These are phyloP conservation scores for Halictus ligatus DNA, from an alignment of 2,888 invertebrate species.

Conservation along the genomic window DNA sequence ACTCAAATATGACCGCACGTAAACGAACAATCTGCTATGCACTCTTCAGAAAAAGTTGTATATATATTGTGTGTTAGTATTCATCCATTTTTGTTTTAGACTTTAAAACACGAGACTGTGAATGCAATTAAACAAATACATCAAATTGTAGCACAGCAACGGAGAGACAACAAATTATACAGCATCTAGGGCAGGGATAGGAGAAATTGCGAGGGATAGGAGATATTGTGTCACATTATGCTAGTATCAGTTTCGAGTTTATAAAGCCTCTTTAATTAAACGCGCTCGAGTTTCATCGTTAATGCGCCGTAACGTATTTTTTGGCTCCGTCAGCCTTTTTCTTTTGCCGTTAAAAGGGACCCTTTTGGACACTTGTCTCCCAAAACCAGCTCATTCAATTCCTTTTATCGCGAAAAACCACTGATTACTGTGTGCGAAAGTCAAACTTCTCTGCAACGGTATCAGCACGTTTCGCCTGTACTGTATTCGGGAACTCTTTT, in stretches of 20 bases:
- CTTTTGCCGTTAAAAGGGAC: not conserved
- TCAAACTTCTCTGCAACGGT: not conserved
- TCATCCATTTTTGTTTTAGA: too few relatives aligned
- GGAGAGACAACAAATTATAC: not conserved
- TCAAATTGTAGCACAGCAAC: too few relatives aligned
- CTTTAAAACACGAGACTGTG: too few relatives aligned
- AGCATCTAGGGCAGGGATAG: not conserved
- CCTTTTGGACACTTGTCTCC: not conserved
- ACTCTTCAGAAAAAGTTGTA: too few relatives aligned
- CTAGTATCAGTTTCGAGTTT: not conserved
- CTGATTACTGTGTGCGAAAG: not conserved
- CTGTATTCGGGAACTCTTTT: not conserved
- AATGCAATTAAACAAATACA: too few relatives aligned
- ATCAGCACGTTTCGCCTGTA: not conserved
- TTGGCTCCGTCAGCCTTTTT: not conserved
- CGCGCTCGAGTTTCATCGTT: not conserved
- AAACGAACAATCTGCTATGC: too few relatives aligned
- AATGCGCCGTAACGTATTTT: not conserved
- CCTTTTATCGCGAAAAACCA: not conserved
- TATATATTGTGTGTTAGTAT: too few relatives aligned
- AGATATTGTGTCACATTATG: not conserved
- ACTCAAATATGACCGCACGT: too few relatives aligned
- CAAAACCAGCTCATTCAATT: not conserved
- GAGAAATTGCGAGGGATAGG: not conserved
- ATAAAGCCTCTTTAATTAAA: slow-evolving; percentile 2